Conservation (phyloP, 1,140 invertebrate genomes). For the Frieseomelitta varia region DNA sequence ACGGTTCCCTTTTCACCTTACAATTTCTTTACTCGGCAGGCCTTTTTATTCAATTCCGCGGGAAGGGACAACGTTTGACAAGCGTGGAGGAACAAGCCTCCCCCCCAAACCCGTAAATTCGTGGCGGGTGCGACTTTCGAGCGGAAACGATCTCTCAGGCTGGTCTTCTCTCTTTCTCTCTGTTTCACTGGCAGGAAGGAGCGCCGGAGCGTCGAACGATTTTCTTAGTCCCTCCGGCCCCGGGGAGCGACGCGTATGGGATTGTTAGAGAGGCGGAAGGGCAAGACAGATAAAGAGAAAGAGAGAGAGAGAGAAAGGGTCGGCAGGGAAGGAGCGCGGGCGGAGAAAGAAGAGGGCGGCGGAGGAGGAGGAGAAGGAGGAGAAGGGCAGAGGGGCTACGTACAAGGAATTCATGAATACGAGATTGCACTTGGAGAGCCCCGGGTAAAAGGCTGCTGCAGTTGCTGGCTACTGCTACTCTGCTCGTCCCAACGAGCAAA, state of each 20-base stretch:
- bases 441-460: constrained; percentile 63
- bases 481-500: constrained; percentile 52
- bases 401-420: constrained; percentile 76
- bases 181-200: constrained; percentile 1
- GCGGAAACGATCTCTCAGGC: constrained; percentile 9
- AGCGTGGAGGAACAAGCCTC: background rate
- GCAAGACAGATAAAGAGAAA: background rate
- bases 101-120: background rate
- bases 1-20: no score
- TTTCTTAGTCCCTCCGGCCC: constrained; percentile 26
- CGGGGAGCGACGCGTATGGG: constrained; percentile 23
- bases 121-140: background rate
- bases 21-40: no score
- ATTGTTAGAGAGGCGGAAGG: constrained; percentile 19
- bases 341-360: constrained; percentile 32
- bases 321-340: constrained; percentile 5
- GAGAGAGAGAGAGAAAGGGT: background rate
- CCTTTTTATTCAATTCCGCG: background rate
- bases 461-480: constrained; percentile 60
- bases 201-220: constrained; percentile 16
- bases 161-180: background rate
- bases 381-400: constrained; percentile 50
- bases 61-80: background rate
- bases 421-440: constrained; percentile 71
- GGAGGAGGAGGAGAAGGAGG: constrained; percentile 48